These are phyloP conservation scores for Nymphicus hollandicus DNA, from an alignment of 2,113 vertebrate species.

Conservation along the genomic window DNA sequence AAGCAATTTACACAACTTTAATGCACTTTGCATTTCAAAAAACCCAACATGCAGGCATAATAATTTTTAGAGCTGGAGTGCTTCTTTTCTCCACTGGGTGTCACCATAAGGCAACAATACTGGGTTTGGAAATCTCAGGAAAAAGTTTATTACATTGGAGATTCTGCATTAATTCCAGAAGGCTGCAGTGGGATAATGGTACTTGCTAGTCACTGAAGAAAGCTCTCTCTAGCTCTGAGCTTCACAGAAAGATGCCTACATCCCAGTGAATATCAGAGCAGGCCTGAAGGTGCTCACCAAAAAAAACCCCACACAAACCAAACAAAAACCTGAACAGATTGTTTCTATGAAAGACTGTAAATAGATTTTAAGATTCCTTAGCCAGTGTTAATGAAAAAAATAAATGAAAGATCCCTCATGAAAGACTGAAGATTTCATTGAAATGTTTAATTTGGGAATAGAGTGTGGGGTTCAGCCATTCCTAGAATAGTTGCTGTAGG, in stretches of 20 bases:
- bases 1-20: background rate
- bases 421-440: background rate
- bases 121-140: background rate
- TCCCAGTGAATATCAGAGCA: background rate
- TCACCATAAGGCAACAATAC: conserved; percentile 54
- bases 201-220: background rate
- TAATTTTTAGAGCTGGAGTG: background rate
- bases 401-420: background rate
- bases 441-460: background rate
- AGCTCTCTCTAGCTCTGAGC: background rate
- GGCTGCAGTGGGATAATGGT: background rate
- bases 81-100: conserved; percentile 69
- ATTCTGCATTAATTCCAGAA: background rate
- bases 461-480: background rate
- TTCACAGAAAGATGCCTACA: background rate
- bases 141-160: background rate
- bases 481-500: background rate
- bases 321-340: background rate
- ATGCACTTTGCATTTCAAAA: background rate
- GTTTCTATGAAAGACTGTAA: background rate
- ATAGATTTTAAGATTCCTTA: background rate
- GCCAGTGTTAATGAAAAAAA: background rate
- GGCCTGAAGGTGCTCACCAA: background rate
- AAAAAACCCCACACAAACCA: background rate
- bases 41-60: background rate